Evolutionary conservation across 1,140 invertebrate genomes (phyloP), one percentile per base, ranked within the genome.

Genomic region (Penaeus chinensis): DNA sequence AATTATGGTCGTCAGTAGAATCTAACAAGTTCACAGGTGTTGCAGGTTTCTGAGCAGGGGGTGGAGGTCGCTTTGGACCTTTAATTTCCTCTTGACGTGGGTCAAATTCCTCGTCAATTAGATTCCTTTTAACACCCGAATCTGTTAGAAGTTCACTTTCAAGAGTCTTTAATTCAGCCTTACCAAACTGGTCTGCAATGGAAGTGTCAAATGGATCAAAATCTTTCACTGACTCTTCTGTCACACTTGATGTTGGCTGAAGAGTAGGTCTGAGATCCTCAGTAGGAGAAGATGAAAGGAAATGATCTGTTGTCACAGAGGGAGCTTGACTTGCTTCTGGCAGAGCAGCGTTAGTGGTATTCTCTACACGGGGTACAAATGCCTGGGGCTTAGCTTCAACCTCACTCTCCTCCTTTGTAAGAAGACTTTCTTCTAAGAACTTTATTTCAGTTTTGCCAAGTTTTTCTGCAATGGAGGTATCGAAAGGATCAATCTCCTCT

Each of bases 161-260:
- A 61, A 86, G 80, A 71, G 82, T 83, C 78, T 86, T 89, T 47
- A 96, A 91, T 91, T 96, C 96, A 2, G 95, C 94, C 92, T 95
- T 95, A 11, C 95, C 95, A 7, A 95, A 94, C 89, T 95, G 94
- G 27, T 93, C 93, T 20, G 96, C 95, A 65, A 95, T 95, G 4
- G 96, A 96, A 0, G 96, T 97, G 91, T 97, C 96, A 91, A 97
- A 97, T 0, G 96, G 96, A 93, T 97, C 96, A 80, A 94, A 92
- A 82, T 94, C 93, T 27, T 93, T 93, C 63, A 92, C 91, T n/a
- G 85, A 80, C 27, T 88, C 79, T 74, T 19, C 27, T 18, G n/a
- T 24, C 54, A 27, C 16, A 22, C 79, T 69, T 42, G 82, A 19
- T 42, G 85, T 87, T 18, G 85, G 88, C 27, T 86, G 76, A 10